phyloP scores from a whole-genome alignment of 2,113 vertebrate genomes.

The Gasterosteus nipponicus region DNA sequence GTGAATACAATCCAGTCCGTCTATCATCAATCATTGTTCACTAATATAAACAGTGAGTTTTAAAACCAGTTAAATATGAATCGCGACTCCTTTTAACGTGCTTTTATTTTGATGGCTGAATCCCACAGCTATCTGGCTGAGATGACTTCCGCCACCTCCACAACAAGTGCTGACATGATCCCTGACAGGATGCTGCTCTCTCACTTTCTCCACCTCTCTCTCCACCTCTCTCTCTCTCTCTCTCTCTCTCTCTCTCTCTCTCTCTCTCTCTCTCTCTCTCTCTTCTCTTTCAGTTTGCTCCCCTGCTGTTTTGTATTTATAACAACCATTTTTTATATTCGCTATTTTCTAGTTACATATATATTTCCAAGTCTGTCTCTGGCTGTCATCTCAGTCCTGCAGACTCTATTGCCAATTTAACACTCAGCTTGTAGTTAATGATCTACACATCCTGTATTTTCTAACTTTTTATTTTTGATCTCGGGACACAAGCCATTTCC shows the following conservation, averaged over 20 bases:
- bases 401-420: not conserved
- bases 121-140: not conserved
- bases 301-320: not conserved
- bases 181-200: slow-evolving; percentile 13
- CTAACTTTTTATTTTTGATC: slow-evolving; percentile 2
- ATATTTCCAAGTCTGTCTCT: not conserved
- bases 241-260: not conserved
- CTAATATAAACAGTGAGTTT: not conserved
- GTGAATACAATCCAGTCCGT: too few species aligned
- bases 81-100: not conserved
- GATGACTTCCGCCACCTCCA: slow-evolving; percentile 22
- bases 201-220: not conserved
- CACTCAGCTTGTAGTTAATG: not conserved
- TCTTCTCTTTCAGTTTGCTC: not conserved
- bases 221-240: not conserved
- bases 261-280: not conserved
- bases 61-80: not conserved
- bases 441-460: not conserved
- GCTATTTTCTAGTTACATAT: not conserved
- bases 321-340: not conserved
- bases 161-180: slow-evolving; percentile 81
- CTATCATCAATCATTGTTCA: not conserved
- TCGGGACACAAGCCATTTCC: slow-evolving; percentile 21
- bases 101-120: slow-evolving; percentile 49
- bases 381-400: not conserved